phyloP scores from a whole-genome alignment of 2,113 vertebrate genomes.

The Proteles cristata region DNA sequence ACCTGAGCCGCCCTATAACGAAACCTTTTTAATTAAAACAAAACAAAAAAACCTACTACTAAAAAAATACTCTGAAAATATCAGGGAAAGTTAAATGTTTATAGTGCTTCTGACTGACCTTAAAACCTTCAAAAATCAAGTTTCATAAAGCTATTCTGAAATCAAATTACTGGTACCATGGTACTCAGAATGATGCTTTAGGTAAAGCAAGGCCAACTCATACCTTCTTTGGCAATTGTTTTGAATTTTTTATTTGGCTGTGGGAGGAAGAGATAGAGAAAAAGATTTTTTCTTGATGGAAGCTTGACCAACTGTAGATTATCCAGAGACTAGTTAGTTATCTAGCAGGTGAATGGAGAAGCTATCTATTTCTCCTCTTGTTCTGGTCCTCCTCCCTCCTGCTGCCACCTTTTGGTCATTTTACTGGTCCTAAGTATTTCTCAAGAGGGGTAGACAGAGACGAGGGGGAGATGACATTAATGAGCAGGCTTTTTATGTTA shows the following conservation, averaged over 20 bases:
- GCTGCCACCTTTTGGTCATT: constrained; percentile 74
- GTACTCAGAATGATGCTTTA: constrained; percentile 7
- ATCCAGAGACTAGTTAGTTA: background rate
- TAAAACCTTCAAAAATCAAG: constrained; percentile 1
- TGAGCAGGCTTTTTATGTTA: background rate
- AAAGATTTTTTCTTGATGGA: background rate
- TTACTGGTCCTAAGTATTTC: background rate
- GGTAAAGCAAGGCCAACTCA: constrained; percentile 1
- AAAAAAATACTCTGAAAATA: constrained; percentile 17
- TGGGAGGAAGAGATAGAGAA: background rate
- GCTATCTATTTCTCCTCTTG: constrained; percentile 11
- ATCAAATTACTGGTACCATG: background rate
- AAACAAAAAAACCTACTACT: background rate
- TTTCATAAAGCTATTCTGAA: background rate
- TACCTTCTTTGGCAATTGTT: background rate
- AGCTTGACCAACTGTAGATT: background rate
- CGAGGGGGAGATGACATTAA: background rate
- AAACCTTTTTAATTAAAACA: background rate
- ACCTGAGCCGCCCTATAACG: background rate
- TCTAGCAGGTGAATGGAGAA: background rate
- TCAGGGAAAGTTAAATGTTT: constrained; percentile 24
- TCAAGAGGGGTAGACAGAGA: background rate
- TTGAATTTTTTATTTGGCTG: constrained; percentile 35
- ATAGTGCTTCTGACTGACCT: background rate
- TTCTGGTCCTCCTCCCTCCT: constrained; percentile 7